These are phyloP conservation scores for Leptestheria dahalacensis DNA, from an alignment of 1,140 invertebrate genomes.

Conservation along the genomic window DNA sequence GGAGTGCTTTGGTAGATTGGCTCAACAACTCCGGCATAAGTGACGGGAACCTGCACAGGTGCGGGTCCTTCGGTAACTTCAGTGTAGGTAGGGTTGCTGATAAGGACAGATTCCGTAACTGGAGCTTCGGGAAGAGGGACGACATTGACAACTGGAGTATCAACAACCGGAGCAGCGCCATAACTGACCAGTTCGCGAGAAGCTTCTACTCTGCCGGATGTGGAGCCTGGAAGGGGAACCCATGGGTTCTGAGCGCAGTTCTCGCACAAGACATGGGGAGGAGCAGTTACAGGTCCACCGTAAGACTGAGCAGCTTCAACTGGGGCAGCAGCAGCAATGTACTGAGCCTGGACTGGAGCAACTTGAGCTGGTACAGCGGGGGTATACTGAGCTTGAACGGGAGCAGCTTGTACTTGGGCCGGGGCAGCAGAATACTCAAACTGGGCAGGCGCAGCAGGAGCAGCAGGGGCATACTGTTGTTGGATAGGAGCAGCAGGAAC, in stretches of 20 bases:
- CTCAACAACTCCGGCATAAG: neutral
- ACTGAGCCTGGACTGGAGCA: neutral
- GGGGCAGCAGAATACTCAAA: neutral
- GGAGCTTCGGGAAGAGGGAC: neutral
- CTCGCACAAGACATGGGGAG: slow-evolving; percentile 1
- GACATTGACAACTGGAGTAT: neutral
- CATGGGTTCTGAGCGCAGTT: slow-evolving; percentile 13
- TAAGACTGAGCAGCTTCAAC: neutral
- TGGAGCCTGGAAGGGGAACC: slow-evolving; percentile 6
- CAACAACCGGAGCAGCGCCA: neutral
- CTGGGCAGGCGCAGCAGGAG: neutral
- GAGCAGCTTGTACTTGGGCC: neutral
- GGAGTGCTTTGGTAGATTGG: neutral
- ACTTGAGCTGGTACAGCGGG: neutral
- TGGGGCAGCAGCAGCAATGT: neutral
- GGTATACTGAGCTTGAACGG: too few relatives aligned
- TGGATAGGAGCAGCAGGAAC: neutral
- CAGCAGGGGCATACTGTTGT: neutral
- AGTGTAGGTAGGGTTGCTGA: neutral
- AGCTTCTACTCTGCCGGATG: neutral
- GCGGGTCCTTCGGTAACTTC: neutral
- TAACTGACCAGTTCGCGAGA: neutral
- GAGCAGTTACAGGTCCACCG: neutral
- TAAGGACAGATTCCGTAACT: neutral
- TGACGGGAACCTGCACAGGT: neutral